Evolutionary conservation across 2,113 vertebrate genomes (phyloP), one percentile per base, ranked within the genome.

Genomic region (Forbesichthys agassizii): DNA sequence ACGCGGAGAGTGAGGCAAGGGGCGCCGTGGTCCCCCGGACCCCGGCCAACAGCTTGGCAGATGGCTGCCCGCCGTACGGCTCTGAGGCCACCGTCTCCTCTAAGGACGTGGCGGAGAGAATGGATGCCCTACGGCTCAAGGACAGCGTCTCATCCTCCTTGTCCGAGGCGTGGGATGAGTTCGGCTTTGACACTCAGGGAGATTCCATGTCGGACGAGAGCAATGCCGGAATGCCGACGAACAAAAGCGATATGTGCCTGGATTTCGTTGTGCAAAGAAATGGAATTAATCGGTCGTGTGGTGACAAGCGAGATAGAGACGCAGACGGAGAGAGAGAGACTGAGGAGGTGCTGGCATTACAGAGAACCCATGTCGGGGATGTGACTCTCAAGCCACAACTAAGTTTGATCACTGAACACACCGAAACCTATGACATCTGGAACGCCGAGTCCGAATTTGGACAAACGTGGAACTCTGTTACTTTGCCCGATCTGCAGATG

Each of bases 1-100:
- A 66, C 5, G 13, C 10, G n/a, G 14, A 7, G 13, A 84, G 84
- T 58, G 92, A 94, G 55, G 90, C 89, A 64, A 71, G 58, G 48
- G 93, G 94, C 56, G 92, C 91, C 36, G 90, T 90, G 70, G 89
- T 96, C 68, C 96, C 95, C 68, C 94, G 93, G 74, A 95, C 95
- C 64, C 95, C 95, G 27, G 92, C 93, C 88, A 98, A 96, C 70
- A 97, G 95, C 69, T 89, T 96, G 82, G 93, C 94, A 48, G 96
- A 95, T 78, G 92, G 87, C 62, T 94, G 95, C 65, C 94, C 94
- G 13, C 86, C 95, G 49, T 90, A 88, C 73, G 93, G 93, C 74
- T 94, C 92, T 0, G 90, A 91, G 13, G 79, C 91, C 73, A 86
- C 91, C 11, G 92, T 95, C 85, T 96, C 92, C 78, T 85, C 94